Conservation (phyloP, 2,797 vertebrate genomes). For the Silurus aristotelis region DNA sequence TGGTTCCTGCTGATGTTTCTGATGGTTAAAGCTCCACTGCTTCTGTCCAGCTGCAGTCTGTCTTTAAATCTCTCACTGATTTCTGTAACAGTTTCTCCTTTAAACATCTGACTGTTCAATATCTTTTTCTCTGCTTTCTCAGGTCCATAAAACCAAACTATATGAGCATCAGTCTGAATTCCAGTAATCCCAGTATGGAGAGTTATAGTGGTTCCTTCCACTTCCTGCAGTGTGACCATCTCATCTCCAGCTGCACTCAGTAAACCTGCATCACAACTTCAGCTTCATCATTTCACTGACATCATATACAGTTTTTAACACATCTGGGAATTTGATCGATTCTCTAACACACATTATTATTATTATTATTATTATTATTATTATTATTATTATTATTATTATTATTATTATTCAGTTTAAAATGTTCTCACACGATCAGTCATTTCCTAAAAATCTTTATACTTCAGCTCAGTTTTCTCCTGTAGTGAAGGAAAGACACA, state of each 20-base stretch:
- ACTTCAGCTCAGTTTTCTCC: too few species aligned
- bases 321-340: too few species aligned
- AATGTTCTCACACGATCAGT: too few species aligned
- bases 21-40: conserved; percentile 13
- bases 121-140: background rate
- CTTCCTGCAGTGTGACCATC: too few species aligned
- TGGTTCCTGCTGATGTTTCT: conserved; percentile 6
- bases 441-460: too few species aligned
- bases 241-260: too few species aligned
- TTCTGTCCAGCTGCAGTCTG: conserved; percentile 6
- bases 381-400: too few species aligned
- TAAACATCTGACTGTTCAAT: background rate
- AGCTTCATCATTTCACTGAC: background rate
- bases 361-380: too few species aligned
- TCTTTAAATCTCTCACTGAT: conserved; percentile 14
- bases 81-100: background rate
- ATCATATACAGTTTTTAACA: background rate
- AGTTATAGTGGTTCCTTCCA: too few species aligned
- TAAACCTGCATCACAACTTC: background rate
- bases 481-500: background rate
- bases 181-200: too few species aligned
- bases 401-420: too few species aligned
- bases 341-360: too few species aligned
- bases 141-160: background rate
- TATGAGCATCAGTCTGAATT: background rate